Conservation (phyloP, 2,797 vertebrate species). For the Enteromius fasciolatus region DNA sequence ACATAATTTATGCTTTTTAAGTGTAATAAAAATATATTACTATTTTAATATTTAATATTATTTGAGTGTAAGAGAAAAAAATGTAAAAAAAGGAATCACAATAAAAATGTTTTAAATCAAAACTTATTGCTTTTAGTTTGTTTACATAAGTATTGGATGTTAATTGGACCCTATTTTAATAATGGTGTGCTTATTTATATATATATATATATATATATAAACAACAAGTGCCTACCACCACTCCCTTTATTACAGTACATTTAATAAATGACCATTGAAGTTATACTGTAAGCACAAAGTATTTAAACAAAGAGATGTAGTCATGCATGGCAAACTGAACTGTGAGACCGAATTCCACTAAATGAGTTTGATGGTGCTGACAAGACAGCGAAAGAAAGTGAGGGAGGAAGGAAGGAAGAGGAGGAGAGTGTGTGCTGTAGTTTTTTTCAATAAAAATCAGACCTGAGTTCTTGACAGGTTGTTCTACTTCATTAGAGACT, state of each 20-base stretch:
- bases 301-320: slow-evolving; percentile 35
- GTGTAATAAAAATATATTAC: neutral
- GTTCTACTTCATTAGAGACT: slow-evolving; percentile 57
- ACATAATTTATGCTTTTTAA: neutral
- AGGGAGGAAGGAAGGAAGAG: neutral
- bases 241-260: neutral
- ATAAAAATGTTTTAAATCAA: neutral
- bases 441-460: slow-evolving; percentile 51
- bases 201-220: too few relatives aligned
- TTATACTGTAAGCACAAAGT: neutral
- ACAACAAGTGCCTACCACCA: neutral
- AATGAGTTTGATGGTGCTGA: slow-evolving; percentile 53
- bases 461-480: slow-evolving; percentile 55
- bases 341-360: slow-evolving; percentile 45
- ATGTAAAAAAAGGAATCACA: neutral
- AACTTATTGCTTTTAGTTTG: neutral
- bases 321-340: slow-evolving; percentile 40
- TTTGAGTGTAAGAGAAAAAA: neutral
- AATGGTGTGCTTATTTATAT: too few relatives aligned
- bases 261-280: neutral
- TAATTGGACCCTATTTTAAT: too few relatives aligned
- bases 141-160: neutral
- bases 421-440: slow-evolving; percentile 28
- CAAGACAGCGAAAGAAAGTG: slow-evolving; percentile 10
- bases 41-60: neutral